Conservation (phyloP, 2,888 invertebrate species). For the Hemicrepidius hirtus region DNA sequence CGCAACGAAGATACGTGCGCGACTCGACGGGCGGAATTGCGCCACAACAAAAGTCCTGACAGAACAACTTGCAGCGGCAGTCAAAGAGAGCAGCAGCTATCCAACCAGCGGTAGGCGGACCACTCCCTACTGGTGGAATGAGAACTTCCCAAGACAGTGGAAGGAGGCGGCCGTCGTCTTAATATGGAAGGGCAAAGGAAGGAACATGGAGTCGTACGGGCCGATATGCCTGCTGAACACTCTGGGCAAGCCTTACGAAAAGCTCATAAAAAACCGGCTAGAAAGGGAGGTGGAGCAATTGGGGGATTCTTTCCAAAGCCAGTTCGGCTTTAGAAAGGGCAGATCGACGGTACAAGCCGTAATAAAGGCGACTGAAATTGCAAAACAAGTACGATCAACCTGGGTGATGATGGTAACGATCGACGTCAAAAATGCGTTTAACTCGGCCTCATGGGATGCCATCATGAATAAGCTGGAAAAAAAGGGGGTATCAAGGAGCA, state of each 20-base stretch:
- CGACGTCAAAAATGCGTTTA: background rate
- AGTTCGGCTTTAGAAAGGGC: background rate
- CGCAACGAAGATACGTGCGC: no score
- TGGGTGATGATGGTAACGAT: no score
- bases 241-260: background rate
- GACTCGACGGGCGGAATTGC: no score
- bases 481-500: no score
- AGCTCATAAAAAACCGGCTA: background rate
- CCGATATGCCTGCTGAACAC: background rate
- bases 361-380: background rate
- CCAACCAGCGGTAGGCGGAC: background rate
- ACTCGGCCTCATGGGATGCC: no score
- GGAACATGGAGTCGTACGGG: background rate
- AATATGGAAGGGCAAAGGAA: constrained; percentile 26
- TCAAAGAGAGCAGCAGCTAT: no score
- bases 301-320: no score
- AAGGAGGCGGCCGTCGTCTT: constrained; percentile 39
- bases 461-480: no score
- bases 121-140: background rate
- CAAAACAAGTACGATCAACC: background rate
- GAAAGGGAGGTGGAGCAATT: background rate
- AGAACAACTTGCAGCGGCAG: no score
- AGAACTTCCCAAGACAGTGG: constrained; percentile 1
- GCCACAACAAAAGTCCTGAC: no score
- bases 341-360: background rate